Evolutionary conservation across 2,113 vertebrate species (phyloP).

Genomic region (Hippocampus barbouri): DNA sequence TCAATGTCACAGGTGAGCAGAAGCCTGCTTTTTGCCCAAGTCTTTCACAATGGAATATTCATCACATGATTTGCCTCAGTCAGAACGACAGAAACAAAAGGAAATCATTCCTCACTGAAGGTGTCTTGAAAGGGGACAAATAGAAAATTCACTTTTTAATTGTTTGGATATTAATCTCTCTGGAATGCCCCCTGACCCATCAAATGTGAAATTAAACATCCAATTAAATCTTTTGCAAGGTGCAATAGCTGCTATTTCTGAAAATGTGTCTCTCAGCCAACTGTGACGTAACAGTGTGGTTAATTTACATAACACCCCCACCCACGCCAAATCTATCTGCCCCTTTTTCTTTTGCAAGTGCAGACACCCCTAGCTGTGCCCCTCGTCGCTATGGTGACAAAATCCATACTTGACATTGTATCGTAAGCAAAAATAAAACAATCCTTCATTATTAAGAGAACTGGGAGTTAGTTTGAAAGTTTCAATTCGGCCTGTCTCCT

Average conservation of each 20-base stretch:
- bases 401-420: neutral
- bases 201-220: no score
- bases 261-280: neutral
- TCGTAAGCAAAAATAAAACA: neutral
- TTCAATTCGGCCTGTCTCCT: neutral
- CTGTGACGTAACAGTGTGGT: neutral
- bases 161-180: neutral
- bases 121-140: neutral
- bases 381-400: neutral
- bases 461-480: neutral
- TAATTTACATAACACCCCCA: neutral
- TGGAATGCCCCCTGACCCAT: no score
- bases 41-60: neutral
- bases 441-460: neutral
- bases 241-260: neutral
- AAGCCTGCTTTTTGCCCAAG: neutral
- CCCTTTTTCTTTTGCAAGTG: neutral
- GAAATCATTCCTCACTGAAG: neutral
- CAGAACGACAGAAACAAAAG: constrained; percentile 1
- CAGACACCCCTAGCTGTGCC: neutral
- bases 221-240: neutral
- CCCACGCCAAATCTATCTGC: neutral
- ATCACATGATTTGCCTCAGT: neutral
- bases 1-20: constrained; percentile 5
- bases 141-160: neutral